Evolutionary conservation across 92 coral and sea anemone genomes (phyloP), one percentile per base, ranked within the genome.

Genomic region (Parazoanthus atlanticus): DNA sequence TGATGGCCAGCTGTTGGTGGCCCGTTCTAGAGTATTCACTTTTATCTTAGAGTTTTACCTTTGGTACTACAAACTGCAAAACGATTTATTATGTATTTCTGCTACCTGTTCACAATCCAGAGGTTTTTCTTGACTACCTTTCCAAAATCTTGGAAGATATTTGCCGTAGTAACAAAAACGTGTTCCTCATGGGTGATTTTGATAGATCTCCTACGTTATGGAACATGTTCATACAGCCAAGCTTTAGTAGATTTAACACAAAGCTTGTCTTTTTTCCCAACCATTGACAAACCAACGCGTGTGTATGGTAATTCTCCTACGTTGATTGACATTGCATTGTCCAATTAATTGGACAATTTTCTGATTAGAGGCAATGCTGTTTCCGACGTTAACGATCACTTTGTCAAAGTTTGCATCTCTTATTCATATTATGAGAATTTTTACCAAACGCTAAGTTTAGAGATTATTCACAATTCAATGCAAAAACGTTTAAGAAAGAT

Each of bases 401-500:
- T 67, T 30, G 30, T 67, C 26, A 2, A 67, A 30, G n/a, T n/a
- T n/a, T n/a, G n/a, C n/a, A n/a, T n/a, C n/a, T n/a, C n/a, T n/a
- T n/a, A 36, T n/a, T 67, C 38, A 36, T 5, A 36, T 36, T 36
- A n/a, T n/a, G n/a, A n/a, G n/a, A n/a, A n/a, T n/a, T 36, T 36
- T 36, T 36, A 58, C 67, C 67, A 15, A 15, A 15, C 19, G n/a
- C 78, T 6, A 73, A 73, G 43, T 1, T 73, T 1, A 31, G 78
- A 73, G 76, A 82, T 29, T 49, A 6, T 82, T 82, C 86, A n/a
- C 52, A 82, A 0, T 52, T 82, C 16, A 61, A 3, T 61, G 74
- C 31, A 82, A 82, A 32, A 82, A 28, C 54, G 16, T 54, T n/a
- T n/a, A n/a, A n/a, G 25, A 58, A 82, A n/a, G 72, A 69, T 52